Evolutionary conservation across 2,113 vertebrate species (phyloP), one percentile per base, ranked within the genome.

Genomic region (Zosterops lateralis): DNA sequence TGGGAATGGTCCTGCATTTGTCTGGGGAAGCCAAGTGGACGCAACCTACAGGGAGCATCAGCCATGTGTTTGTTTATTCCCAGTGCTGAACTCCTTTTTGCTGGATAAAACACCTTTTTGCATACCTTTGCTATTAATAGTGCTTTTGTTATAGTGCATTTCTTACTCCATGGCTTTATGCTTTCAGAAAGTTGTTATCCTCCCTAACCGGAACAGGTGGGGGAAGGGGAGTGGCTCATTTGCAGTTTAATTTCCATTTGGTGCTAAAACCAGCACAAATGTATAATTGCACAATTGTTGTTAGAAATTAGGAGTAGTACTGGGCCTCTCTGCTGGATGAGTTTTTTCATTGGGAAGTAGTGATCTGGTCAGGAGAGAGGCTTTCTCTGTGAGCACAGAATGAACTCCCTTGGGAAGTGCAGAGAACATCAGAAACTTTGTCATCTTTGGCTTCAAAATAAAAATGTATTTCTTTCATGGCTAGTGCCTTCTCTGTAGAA

Each of bases 31-130:
- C 17, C 67, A 66, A 26, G 24, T 8, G 28, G 25, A 34, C 31
- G 26, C 0, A 0, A 79, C 34, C 17, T 32, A 57, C 12, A 26
- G 31, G 25, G 51, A 57, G 9, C 5, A 26, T 24, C 36, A 1
- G 1, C 26, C 51, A 44, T 38, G 15, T 51, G 2, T 18, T 44
- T 44, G 11, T 28, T 44, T 57, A 32, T 80, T 58, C 44, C 31
- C 14, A 15, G 26, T 29, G 18, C 14, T 68, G 25, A 68, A 34
- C 12, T 22, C 12, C 31, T 42, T 40, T 75, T 12, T 61, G 6
- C 44, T n/a, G 45, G 45, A 16, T 25, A 74, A 53, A 89, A n/a
- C 9, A 48, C 5, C 6, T 50, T 75, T 61, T 19, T 28, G 42
- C 40, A 48, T 8, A 42, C 9, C 18, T 75, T 40, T 61, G 61